Evolutionary conservation across 1,140 invertebrate genomes (phyloP), one percentile per base, ranked within the genome.

Genomic region (Atta colombica): DNA sequence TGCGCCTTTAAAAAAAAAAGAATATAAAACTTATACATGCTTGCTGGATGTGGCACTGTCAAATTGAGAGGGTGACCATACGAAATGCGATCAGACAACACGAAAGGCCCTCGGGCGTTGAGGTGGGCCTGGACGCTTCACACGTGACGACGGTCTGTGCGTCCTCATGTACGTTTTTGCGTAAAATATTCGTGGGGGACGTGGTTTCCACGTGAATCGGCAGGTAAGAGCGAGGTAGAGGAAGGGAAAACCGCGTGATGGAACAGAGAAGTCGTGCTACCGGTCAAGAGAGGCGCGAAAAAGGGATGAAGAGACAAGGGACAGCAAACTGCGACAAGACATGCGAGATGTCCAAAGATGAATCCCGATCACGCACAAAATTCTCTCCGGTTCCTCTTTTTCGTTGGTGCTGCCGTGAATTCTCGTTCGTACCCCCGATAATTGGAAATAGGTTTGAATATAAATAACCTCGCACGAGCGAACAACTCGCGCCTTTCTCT

Each of bases 301-400:
- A 86, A 89, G 77, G 80, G 72, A 86, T 58, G 87, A 78, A 85
- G 49, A 87, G 86, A 82, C 77, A 69, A 85, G 80, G 18, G 86
- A 87, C 65, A 74, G 89, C 81, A 94, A 94, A 94, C 91, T 94
- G 93, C 92, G 93, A 94, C 94, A 93, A 85, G 93, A 94, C 94
- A 95, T 93, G 94, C 93, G 78, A 95, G 86, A 25, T 25, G 25
- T 90, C 88, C 77, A 87, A 92, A 92, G 90, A 94, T 94, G 93
- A 94, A 94, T 93, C 93, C 86, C 88, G 92, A 94, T 94, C 94
- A 95, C 94, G 94, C 94, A 94, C 94, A 94, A 91, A 86, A 31
- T 81, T 51, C 55, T 69, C 60, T 35, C n/a, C 45, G 71, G 55
- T 18, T 82, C 45, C 88, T 63, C 81, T 45, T 81, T 69, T 74